Evolutionary conservation across 2,888 invertebrate genomes (phyloP).

Genomic region (Aporophyla nigra): DNA sequence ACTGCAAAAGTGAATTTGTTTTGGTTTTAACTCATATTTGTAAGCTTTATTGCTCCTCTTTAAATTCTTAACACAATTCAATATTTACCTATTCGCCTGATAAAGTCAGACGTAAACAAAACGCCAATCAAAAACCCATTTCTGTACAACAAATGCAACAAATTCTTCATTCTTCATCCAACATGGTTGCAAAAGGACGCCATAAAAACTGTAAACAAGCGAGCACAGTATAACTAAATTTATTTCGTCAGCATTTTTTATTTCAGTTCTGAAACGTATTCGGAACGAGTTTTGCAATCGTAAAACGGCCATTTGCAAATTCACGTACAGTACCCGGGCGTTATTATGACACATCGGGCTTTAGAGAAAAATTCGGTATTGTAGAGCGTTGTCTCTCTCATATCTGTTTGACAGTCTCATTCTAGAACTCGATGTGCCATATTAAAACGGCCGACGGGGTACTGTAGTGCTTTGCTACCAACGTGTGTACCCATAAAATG

Average conservation of each 20-base stretch:
- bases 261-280: constrained; percentile 67
- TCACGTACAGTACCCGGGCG: constrained; percentile 48
- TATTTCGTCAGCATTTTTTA: constrained; percentile 71
- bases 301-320: constrained; percentile 68
- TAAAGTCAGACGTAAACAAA: background rate
- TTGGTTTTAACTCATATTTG: background rate
- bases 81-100: background rate
- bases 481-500: constrained; percentile 73
- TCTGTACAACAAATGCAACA: constrained; percentile 32
- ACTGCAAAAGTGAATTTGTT: background rate
- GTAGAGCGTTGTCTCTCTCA: constrained; percentile 18
- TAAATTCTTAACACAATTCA: background rate
- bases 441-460: background rate
- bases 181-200: constrained; percentile 49
- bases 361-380: constrained; percentile 16
- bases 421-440: background rate
- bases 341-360: constrained; percentile 40
- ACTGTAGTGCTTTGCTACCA: constrained; percentile 32
- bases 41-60: background rate
- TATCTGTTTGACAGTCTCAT: background rate
- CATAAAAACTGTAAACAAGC: constrained; percentile 60
- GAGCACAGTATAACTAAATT: constrained; percentile 63
- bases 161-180: constrained; percentile 45
- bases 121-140: background rate
- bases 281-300: constrained; percentile 72